Base-by-base conservation (phyloP, 2,888 invertebrate genomes). In the Dicycla oo region DNA sequence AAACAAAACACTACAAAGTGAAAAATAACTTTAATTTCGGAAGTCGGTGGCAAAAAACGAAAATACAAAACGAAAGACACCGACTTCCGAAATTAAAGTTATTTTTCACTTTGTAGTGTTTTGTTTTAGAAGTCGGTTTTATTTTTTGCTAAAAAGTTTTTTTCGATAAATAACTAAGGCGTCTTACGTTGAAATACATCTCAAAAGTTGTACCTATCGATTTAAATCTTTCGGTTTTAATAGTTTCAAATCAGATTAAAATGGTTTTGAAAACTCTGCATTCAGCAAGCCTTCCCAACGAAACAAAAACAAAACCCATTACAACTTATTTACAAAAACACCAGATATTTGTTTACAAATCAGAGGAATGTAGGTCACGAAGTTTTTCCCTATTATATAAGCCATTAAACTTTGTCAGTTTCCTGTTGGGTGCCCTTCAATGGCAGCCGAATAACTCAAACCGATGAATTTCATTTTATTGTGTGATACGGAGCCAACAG, bases 321-420 rank as follows among this genome's bases (percentile, higher is more conserved):
- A 34, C 6, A 6, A 43, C 26, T 61, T 49, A 66, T 64, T 60
- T 15, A 45, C 45, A 51, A 30, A 49, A 62, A 51, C 65, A 45
- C 11, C 49, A 4, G 57, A 30, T 15, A 38, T 69, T 78, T 79
- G 74, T 79, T 60, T 56, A 64, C 57, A 74, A 66, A 60, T 47
- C 34, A 34, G 8, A n/a, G 20, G 30, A 67, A 81, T 78, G 58
- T 68, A 72, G 78, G 71, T 76, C 66, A 30, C 62, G 30, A 61
- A 65, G 70, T 69, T 61, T 68, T 76, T 68, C 67, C 34, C 26
- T 57, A 69, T 76, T 72, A 72, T 60, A 68, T 67, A 62, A 53
- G 49, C 72, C 70, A 80, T 80, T 80, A 58, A 58, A 57, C 57
- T 40, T 38, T 63, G 40, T 75, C 67, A 69, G 73, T 60, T 73